A percentile compares a stretch with the other conserved stretches of the same genome.
These are phyloP conservation scores for Lasioglossum villosulum DNA, from an alignment of 2,888 invertebrate genomes.

Conservation along the genomic window DNA sequence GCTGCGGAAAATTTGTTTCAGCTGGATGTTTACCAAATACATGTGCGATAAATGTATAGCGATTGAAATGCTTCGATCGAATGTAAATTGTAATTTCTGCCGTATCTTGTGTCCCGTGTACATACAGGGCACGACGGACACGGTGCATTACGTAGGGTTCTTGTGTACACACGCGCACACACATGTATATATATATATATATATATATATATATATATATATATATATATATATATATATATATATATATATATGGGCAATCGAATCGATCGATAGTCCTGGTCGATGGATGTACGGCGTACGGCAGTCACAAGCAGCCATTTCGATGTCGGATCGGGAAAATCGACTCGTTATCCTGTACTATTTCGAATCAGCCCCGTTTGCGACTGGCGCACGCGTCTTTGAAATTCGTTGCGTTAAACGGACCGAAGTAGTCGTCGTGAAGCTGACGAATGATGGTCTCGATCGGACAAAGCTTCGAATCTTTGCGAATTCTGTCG, in stretches of 20 bases:
- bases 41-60: too few species aligned
- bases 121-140: too few species aligned
- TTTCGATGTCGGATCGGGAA: not conserved
- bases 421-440: constrained; percentile 92
- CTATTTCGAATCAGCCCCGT: constrained; percentile 28
- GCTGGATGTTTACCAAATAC: not conserved
- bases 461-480: constrained; percentile 93
- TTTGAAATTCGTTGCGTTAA: constrained; percentile 95
- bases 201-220: too few species aligned
- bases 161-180: too few species aligned
- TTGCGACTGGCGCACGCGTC: constrained; percentile 88
- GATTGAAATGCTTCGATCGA: not conserved
- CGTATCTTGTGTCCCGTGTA: not conserved
- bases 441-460: constrained; percentile 94
- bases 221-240: too few species aligned
- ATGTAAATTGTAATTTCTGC: not conserved
- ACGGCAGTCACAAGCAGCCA: too few species aligned
- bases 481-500: constrained; percentile 84
- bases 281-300: too few species aligned
- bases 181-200: too few species aligned
- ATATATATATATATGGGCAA: too few species aligned
- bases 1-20: not conserved
- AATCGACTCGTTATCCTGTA: not conserved
- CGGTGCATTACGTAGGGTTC: too few species aligned
- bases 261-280: too few species aligned